Conservation (phyloP, 2,113 vertebrate genomes). For the Antechinus flavipes region DNA sequence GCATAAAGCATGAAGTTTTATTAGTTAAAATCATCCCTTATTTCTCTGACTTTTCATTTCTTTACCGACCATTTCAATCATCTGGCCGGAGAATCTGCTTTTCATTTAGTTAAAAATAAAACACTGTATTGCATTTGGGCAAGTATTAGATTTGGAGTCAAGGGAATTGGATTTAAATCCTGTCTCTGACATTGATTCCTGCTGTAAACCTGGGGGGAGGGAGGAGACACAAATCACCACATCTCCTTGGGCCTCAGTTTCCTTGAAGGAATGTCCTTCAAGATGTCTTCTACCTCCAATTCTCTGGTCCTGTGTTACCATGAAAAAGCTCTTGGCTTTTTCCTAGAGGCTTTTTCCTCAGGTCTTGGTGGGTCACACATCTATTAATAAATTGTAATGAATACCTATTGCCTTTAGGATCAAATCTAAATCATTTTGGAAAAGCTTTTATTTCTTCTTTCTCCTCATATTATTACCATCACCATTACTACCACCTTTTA, state of each 20-base stretch:
- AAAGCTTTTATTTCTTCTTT: too few relatives aligned
- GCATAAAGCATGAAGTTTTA: neutral
- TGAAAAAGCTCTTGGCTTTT: neutral
- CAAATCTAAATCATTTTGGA: neutral
- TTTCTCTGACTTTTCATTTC: constrained; percentile 17
- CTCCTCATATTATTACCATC: too few relatives aligned
- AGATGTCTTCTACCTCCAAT: neutral
- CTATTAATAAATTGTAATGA: neutral
- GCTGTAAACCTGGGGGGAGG: neutral
- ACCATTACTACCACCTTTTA: too few relatives aligned
- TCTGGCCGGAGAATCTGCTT: neutral
- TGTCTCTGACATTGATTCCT: neutral
- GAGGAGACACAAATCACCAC: neutral
- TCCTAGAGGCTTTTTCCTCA: neutral
- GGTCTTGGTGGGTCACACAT: neutral
- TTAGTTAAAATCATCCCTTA: neutral
- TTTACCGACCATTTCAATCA: neutral
- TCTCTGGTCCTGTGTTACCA: neutral
- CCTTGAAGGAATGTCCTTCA: neutral
- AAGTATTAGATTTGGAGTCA: too few relatives aligned
- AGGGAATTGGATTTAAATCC: neutral
- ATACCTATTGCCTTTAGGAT: neutral
- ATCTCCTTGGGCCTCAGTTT: neutral
- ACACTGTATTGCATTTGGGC: too few relatives aligned
- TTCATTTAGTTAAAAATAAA: neutral